These are phyloP conservation scores for Mactromeris polynyma DNA, from an alignment of 2,888 invertebrate genomes.

Conservation along the genomic window DNA sequence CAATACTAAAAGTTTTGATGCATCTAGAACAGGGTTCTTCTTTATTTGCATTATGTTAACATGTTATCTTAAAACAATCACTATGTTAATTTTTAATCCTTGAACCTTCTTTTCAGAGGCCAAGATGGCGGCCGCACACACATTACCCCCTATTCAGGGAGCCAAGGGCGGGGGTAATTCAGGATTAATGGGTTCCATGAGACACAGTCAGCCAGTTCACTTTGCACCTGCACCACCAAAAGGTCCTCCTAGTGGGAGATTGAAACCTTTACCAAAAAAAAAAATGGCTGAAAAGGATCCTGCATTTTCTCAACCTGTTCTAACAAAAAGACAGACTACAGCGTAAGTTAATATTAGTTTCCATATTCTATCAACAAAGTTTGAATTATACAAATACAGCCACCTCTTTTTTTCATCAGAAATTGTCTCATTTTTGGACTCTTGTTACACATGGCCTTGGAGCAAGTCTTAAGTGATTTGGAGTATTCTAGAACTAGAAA, in stretches of 20 bases:
- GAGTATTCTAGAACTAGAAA: too few species aligned
- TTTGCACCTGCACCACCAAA: conserved; percentile 73
- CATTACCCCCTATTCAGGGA: conserved; percentile 80
- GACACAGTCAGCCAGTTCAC: conserved; percentile 67
- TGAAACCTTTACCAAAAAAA: conserved; percentile 74
- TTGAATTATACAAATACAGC: neutral
- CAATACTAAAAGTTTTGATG: too few species aligned
- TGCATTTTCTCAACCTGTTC: conserved; percentile 78
- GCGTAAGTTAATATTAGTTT: conserved; percentile 73
- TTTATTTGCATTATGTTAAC: too few species aligned
- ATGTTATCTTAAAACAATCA: neutral
- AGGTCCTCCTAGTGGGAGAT: conserved; percentile 74
- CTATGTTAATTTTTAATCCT: neutral
- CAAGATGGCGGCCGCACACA: conserved; percentile 80
- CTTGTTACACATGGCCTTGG: too few species aligned
- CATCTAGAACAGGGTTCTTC: too few species aligned
- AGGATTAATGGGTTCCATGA: conserved; percentile 67
- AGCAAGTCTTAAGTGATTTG: too few species aligned
- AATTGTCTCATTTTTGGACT: too few species aligned
- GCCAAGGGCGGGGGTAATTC: conserved; percentile 62
- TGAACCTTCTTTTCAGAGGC: conserved; percentile 27
- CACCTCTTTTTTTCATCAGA: too few species aligned
- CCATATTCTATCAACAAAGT: neutral
- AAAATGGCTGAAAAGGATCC: conserved; percentile 75
- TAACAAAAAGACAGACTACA: conserved; percentile 81